Evolutionary conservation across 2,797 vertebrate species (phyloP), one percentile per base, ranked within the genome.

Genomic region (Cichlasoma orientale): DNA sequence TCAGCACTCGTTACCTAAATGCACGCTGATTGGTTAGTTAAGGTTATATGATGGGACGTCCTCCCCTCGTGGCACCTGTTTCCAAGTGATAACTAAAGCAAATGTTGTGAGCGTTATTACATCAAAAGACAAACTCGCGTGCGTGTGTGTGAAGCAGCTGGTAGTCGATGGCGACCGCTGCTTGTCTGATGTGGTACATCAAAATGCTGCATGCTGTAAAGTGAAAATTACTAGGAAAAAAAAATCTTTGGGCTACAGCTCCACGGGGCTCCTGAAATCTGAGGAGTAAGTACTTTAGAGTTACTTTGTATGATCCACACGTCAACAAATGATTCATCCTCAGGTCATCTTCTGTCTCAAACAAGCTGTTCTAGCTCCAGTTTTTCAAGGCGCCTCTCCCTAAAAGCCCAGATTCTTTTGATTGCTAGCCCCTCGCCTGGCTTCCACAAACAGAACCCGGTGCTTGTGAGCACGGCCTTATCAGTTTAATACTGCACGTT

Each of bases 251-350:
- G 38, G 38, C 21, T 63, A 63, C 59, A 44, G 10, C 1, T 44
- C 36, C 59, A 63, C 59, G 18, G 38, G 59, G 38, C 21, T 25
- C 59, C 0, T 25, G 59, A 63, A 44, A 63, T 44, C 59, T 44
- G 61, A 47, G 5, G 16, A 47, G 16, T 66, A 66, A 66, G 61
- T 63, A 18, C 11, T 61, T 61, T 3, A 23, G n/a, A 59, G 1
- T 63, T 16, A 61, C 36, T 61, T 47, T 66, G 61, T 27, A 66
- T 66, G 23, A 47, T 19, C 38, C 61, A 19, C 61, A 47, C 0
- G 1, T 66, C 1, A 18, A 19, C 47, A 52, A 18, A 7, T 0
- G 21, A 19, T 27, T 47, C 14, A 66, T 27, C 44, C 0, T 66
- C 14, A 19, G 61, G 21, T 47, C 2, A 25, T 47, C 23, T 38